Base-by-base conservation (phyloP, 2,113 vertebrate genomes). In the Myotis yumanensis region DNA sequence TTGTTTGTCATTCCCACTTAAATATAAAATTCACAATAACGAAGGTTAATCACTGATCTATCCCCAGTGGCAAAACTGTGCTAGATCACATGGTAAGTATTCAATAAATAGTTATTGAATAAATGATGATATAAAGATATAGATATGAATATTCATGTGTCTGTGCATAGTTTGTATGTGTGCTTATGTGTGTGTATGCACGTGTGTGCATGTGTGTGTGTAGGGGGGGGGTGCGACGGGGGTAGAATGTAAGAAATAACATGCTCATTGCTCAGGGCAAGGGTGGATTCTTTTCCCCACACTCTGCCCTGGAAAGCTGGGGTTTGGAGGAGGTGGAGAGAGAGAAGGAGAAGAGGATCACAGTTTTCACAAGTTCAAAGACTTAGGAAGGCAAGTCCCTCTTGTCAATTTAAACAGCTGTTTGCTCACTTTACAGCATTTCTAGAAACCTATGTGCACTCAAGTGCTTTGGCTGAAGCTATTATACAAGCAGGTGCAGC, bases 221-320 rank as follows among this genome's bases (percentile, higher is more conserved):
- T 16, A 0, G 0, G 10, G 22, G 22, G 57, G 37, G 10, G 20
- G 22, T 9, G n/a, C 4, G 16, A 14, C 3, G 15, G 22, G n/a
- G 37, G 12, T n/a, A 51, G 59, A 75, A 83, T 28, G 32, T n/a
- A 37, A 88, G 66, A 76, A 52, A 66, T 20, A 3, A 2, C 20
- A 43, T 35, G 4, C 59, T 32, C 28, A 84, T 51, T 35, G 15
- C 32, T 80, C 28, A 52, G 40, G 57, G 3, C 0, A 59, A 64
- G 12, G 0, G 1, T 71, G 4, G 32, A 22, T 86, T 18, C 66
- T 59, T 73, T 28, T n/a, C 7, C 35, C 46, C 23, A 83, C 11
- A 40, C 23, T 79, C 32, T 62, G 51, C 23, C 23, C 15, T 92
- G 37, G 46, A 87, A 84, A 75, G 37, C 23, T 75, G 73, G 20